Evolutionary conservation across 2,888 invertebrate species (phyloP), one percentile per base, ranked within the genome.

Genomic region (Loripinus fragilis): DNA sequence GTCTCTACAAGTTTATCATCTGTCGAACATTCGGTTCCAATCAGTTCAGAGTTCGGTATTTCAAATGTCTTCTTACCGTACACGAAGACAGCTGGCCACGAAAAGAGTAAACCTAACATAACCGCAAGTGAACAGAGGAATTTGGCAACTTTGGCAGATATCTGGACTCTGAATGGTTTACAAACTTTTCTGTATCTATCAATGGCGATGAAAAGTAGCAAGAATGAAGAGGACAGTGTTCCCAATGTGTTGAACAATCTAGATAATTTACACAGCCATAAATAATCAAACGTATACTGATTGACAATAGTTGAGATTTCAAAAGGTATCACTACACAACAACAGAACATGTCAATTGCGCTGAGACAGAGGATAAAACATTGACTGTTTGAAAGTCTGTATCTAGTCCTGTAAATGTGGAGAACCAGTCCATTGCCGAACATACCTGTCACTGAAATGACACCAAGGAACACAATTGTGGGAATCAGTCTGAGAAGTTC

Each of bases 161-260:
- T 87, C 70, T 90, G 90, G 52, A 69, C 72, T 17, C 83, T 77
- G 33, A 87, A 78, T 0, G 89, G 89, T 48, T 73, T 81, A 67
- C 90, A 90, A 7, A 89, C 86, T 69, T 87, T 88, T 25, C 85
- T 76, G 71, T 86, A 89, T 17, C 90, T 78, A 55, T 87, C 87
- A 15, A 87, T 74, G 12, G 86, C 85, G 33, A 87, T 87, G 28
- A 81, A 73, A 0, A 87, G 30, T 10, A 87, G 69, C 10, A 87
- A 65, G 33, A 72, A 80, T 0, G 81, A 79, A 5, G 85, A 75
- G 1, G 84, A 72, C 3, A 83, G 65, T 20, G 84, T 85, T 8
- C 83, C 78, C 3, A 84, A n/a, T 12, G 79, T 71, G 68, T 86
- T 87, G 15, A 77, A 78, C 38, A 80, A 83, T 28, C 85, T 42